Base-by-base conservation (phyloP, 2,888 invertebrate genomes). In the Odontocerum albicorne region DNA sequence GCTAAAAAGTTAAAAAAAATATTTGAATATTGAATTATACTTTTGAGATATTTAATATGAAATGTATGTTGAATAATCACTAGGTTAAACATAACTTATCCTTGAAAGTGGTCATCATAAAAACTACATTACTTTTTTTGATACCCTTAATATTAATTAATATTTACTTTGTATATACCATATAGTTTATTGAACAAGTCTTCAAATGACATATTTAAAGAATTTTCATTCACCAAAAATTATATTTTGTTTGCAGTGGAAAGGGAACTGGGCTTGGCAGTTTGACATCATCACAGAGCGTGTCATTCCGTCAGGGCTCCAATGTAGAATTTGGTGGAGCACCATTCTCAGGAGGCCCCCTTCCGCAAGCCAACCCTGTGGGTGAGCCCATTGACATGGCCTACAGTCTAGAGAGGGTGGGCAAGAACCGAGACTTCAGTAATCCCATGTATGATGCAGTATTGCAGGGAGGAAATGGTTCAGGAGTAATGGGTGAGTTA, bases 371-470 rank as follows among this genome's bases (percentile, higher is more conserved):
- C 19, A 59, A 53, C 43, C 57, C 58, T 16, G 65, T 65, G 2
- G 68, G 72, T 1, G 84, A 85, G 69, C 86, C 87, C 7, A 72
- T 86, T 27, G 92, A 90, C 66, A 85, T 86, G 33, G 90, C 89
- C 55, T 92, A 92, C 72, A 87, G 83, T 66, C 72, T 92, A 65
- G 88, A 89, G 65, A 88, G 91, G 60, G 83, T 88, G 2, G 80
- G 81, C 64, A 92, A 92, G 72, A 87, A 86, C 54, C 80, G 96
- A 47, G 96, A 98, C 74, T 98, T 98, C 79, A 90, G 92, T 67
- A 98, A 98, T 77, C 97, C 97, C 42, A 96, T 97, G 91, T 98
- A 97, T 73, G 97, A 98, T 68, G 93, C 92, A 42, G 89, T 88
- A 50, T 86, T 87, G 63, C 78, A 85, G 61, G 83, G 82, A 46